Base-by-base conservation (phyloP, 2,888 invertebrate genomes). In the Chalcosyrphus nemorum region DNA sequence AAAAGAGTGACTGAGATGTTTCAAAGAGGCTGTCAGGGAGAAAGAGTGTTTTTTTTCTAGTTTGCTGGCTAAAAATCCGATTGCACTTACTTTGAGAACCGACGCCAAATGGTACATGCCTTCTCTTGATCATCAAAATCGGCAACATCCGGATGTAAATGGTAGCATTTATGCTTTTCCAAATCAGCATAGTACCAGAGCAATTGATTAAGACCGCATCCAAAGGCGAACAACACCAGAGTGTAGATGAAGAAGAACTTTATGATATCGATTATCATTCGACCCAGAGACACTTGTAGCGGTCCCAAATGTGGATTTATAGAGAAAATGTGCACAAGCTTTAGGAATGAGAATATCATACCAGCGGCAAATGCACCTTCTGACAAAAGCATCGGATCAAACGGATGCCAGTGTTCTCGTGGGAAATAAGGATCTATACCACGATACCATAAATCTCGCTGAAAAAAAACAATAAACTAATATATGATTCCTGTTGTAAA, bases 171-270 rank as follows among this genome's bases (percentile, higher is more conserved):
- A 81, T 94, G 94, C 89, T 95, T 97, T 90, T 97, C 97, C 89
- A 97, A 91, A 87, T 97, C 97, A 2, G 97, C 97, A 89, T 97
- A 98, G 89, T 98, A 99, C 97, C 97, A 97, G 89, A 97, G 93
- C 80, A 97, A 91, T 90, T 98, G 98, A 91, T 98, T 98, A 87
- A 98, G 93, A 94, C 98, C 98, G 91, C 98, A 99, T 56, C 98
- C 98, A 92, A 98, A 99, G 38, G 98, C 98, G 90, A 99, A 98
- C 52, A 98, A 92, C 68, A 98, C 97, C 90, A 98, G 92, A 86
- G 97, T 95, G 90, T 98, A 98, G 88, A 99, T 97, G 90, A 98
- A 97, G 93, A 98, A 97, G 92, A 98, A 98, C 91, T 98, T 98
- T 86, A 98, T 94, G 86, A 99, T 98, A 90, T 99, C 98, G 88